Percentiles rank a stretch among this genome's conserved stretches.
Conservation (phyloP, 2,113 vertebrate genomes). For the Pseudorasbora parva region DNA sequence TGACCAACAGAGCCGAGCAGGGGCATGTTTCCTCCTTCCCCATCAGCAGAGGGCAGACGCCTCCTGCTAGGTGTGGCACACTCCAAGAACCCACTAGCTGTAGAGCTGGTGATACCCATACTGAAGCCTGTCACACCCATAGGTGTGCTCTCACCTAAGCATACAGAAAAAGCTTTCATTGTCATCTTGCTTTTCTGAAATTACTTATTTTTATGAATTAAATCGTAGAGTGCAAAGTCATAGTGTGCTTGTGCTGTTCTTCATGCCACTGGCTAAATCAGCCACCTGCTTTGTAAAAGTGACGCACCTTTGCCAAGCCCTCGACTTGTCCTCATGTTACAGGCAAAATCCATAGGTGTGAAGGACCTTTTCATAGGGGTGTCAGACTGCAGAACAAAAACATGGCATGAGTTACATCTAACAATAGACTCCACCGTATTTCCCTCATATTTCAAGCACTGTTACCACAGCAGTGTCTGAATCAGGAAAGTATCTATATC, state of each 20-base stretch:
- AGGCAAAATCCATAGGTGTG: slow-evolving; percentile 73
- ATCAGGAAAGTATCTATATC: neutral
- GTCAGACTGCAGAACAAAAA: slow-evolving; percentile 70
- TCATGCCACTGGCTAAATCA: neutral
- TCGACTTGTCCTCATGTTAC: slow-evolving; percentile 69
- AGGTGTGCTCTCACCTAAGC: slow-evolving; percentile 47
- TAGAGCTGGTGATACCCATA: slow-evolving; percentile 55
- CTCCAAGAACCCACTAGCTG: slow-evolving; percentile 51
- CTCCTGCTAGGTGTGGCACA: slow-evolving; percentile 34
- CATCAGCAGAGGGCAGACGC: slow-evolving; percentile 32
- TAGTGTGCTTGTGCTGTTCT: neutral
- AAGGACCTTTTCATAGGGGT: slow-evolving; percentile 74
- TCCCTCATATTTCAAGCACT: neutral
- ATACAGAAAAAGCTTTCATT: slow-evolving; percentile 6
- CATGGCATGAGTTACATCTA: slow-evolving; percentile 13
- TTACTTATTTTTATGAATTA: neutral
- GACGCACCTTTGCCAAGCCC: slow-evolving; percentile 76
- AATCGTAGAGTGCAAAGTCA: neutral
- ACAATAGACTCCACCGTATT: neutral
- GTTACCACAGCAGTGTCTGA: neutral
- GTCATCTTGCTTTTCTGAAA: neutral
- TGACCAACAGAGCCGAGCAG: slow-evolving; percentile 47
- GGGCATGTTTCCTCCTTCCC: slow-evolving; percentile 30
- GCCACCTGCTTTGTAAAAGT: slow-evolving; percentile 21
- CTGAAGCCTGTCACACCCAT: slow-evolving; percentile 62